Base-by-base conservation (phyloP, 1,140 invertebrate species). In the Rhyzopertha dominica region DNA sequence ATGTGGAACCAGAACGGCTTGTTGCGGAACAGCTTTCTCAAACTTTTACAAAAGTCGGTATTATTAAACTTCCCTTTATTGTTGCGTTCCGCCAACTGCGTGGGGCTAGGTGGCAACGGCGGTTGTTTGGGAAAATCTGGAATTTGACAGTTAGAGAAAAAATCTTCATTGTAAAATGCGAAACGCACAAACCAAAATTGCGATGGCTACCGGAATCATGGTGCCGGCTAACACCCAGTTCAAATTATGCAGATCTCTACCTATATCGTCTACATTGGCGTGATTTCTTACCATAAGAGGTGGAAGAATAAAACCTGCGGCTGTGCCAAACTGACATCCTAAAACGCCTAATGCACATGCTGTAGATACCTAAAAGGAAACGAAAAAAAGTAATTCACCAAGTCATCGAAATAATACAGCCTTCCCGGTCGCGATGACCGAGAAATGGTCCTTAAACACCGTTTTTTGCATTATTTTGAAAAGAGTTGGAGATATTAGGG, bases 281-380 rank as follows among this genome's bases (percentile, higher is more conserved):
- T 68, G 63, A 47, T 73, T 72, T 43, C 52, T 64, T 1, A 74
- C 69, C 20, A 74, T 22, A 10, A 71, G 59, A 16, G 72, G 68
- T 1, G 69, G 65, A 1, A 71, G 16, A 5, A 72, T 49, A 47
- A 73, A 74, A 19, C 68, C 65, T 5, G 68, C 26, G 2, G 70
- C 63, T 20, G 67, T 40, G 4, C 72, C 71, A 18, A 87, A 72
- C 68, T 88, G 84, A 64, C 82, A 85, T 4, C 87, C 87, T 58
- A 89, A 86, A 4, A 89, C 76, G 10, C 82, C 83, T 19, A 87
- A 69, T 18, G 85, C 78, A 47, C 82, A 86, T 2, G 87, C 87
- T 3, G 81, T 84, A 8, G 82, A 82, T 8, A 84, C 43, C 58
- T 60, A 10, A 43, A 57, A 56, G 17, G 36, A 35, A n/a, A n/a